phyloP scores from a whole-genome alignment of 2,888 invertebrate species.

The Stenolophus ochropezus region DNA sequence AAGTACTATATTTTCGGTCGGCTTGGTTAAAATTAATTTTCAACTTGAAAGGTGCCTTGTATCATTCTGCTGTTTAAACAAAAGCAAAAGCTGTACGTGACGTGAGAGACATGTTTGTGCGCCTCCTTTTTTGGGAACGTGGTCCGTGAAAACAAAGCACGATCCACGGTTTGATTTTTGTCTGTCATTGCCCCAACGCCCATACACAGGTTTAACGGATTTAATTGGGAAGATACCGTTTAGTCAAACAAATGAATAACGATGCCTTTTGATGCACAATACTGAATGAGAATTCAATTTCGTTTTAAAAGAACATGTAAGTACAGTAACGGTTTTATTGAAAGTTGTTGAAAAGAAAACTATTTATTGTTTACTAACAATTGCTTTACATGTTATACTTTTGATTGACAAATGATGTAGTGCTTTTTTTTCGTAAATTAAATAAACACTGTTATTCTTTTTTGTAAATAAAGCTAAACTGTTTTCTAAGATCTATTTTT shows the following conservation, averaged over 20 bases:
- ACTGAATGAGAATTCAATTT: conserved; percentile 7
- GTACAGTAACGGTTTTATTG: neutral
- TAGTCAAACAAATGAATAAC: conserved; percentile 22
- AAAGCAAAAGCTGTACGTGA: too few species aligned
- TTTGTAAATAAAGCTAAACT: too few species aligned
- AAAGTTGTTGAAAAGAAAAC: neutral
- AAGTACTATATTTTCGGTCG: too few species aligned
- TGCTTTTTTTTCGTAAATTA: too few species aligned
- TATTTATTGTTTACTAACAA: conserved; percentile 4
- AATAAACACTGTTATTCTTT: too few species aligned
- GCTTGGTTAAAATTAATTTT: too few species aligned
- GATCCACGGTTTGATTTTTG: neutral
- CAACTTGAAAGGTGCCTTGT: too few species aligned
- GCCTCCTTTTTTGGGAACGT: conserved; percentile 11
- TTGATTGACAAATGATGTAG: too few species aligned
- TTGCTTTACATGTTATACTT: too few species aligned
- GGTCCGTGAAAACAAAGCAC: neutral
- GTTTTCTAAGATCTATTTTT: too few species aligned
- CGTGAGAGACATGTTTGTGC: neutral
- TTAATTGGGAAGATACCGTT: conserved; percentile 28
- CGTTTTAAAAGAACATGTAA: neutral
- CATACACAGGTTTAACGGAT: conserved; percentile 1
- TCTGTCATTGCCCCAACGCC: conserved; percentile 27
- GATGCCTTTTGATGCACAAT: neutral
- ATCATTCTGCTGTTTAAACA: neutral